Base-by-base conservation (phyloP, 2,797 vertebrate species). In the Ceyx erithaca region DNA sequence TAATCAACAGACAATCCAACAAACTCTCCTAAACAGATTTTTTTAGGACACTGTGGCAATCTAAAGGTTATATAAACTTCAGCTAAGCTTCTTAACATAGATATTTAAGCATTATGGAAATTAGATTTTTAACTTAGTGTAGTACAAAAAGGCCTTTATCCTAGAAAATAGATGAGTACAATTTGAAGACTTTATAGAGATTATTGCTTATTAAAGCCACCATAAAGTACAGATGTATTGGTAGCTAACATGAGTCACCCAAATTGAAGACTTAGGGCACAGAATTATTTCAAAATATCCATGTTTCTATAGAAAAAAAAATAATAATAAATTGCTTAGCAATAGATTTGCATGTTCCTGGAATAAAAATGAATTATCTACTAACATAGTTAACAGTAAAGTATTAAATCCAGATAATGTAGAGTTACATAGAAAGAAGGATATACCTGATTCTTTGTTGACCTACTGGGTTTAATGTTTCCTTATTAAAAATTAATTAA, bases 61-160 rank as follows among this genome's bases (percentile, higher is more conserved):
- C 11, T 83, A 54, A 85, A 95, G 26, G 72, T 94, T 89, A 91
- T 41, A 48, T 89, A 91, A 87, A 93, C 77, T 58, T 68, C 54
- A 87, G 12, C 30, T 91, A 94, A 93, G 55, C 87, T 64, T 75
- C 89, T 78, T 79, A 89, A 73, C 71, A 45, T 59, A 73, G 12
- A 45, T 52, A 62, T 87, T 85, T 51, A 78, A 83, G 17, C 37
- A 35, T 70, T 78, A 80, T 31, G 23, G 54, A 78, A 75, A 91
- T 93, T 25, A 68, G 49, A 80, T 87, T 91, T 93, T 94, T 78
- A 85, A 75, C 26, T 79, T 61, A 40, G 9, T 67, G 28, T 22
- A 2, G 4, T 15, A 73, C 35, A 67, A 51, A 91, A 71, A 83
- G 16, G 11, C 23, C 33, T 66, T 91, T 79, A 54, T 35, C 72